These are phyloP conservation scores for Cyrtorhinus lividipennis DNA, from an alignment of 1,140 invertebrate genomes.

Conservation along the genomic window DNA sequence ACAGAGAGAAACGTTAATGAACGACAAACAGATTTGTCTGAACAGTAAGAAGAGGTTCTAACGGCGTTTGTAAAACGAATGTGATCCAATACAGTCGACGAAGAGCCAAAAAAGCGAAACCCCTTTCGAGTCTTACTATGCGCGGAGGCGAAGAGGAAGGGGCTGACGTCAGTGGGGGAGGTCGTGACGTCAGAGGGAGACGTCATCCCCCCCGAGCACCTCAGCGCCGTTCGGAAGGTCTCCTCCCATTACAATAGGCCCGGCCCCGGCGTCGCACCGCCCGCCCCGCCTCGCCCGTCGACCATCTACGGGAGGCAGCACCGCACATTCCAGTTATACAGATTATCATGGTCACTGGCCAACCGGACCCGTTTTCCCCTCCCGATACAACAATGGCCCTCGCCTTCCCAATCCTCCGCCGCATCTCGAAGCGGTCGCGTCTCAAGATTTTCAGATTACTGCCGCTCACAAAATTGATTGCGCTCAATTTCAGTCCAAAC, in stretches of 20 bases:
- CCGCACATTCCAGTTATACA: slow-evolving; percentile 10
- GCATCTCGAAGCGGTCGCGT: no score
- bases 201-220: neutral
- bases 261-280: no score
- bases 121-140: neutral
- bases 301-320: neutral
- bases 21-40: no score
- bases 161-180: neutral
- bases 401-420: neutral
- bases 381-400: neutral
- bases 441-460: no score
- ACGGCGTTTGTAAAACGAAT: no score
- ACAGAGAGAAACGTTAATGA: neutral
- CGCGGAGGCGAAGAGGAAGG: neutral
- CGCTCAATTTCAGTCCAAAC: no score
- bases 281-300: no score
- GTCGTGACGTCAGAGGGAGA: neutral
- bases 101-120: neutral
- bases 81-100: no score
- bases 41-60: neutral
- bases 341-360: slow-evolving; percentile 11
- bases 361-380: neutral
- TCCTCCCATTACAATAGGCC: no score
- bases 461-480: no score
- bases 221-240: neutral